Evolutionary conservation across 1,140 invertebrate species (phyloP).

Genomic region (Leptoteleia sp.): DNA sequence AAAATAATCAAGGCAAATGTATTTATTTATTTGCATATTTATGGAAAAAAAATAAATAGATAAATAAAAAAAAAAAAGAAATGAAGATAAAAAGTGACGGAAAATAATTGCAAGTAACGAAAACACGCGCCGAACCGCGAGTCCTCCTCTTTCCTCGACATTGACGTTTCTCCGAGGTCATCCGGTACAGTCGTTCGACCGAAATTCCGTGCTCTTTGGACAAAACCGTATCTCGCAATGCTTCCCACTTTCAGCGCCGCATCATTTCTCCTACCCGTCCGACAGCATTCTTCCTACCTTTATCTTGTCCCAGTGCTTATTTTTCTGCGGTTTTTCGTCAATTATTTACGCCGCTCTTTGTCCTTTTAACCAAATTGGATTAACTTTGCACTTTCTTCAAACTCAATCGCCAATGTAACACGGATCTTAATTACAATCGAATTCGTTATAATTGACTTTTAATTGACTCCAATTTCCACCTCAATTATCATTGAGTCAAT

Average conservation of each 20-base stretch:
- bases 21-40: no score
- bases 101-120: conserved; percentile 9
- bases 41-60: no score
- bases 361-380: conserved; percentile 21
- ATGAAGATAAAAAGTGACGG: no score
- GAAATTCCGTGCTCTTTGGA: conserved; percentile 67
- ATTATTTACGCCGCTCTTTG: conserved; percentile 16
- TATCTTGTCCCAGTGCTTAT: conserved; percentile 65
- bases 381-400: neutral
- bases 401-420: neutral
- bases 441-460: no score
- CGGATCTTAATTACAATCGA: no score
- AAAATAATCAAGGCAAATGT: no score
- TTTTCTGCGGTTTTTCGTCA: conserved; percentile 55
- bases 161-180: conserved; percentile 65
- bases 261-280: conserved; percentile 63
- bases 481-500: no score
- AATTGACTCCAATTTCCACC: no score
- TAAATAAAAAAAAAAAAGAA: no score
- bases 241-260: conserved; percentile 62
- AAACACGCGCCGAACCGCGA: conserved; percentile 3
- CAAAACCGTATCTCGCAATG: conserved; percentile 56
- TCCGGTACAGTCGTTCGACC: conserved; percentile 71
- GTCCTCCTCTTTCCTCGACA: conserved; percentile 36
- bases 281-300: conserved; percentile 72